Evolutionary conservation across 2,113 vertebrate species (phyloP).

Genomic region (Neolamprologus sp.): DNA sequence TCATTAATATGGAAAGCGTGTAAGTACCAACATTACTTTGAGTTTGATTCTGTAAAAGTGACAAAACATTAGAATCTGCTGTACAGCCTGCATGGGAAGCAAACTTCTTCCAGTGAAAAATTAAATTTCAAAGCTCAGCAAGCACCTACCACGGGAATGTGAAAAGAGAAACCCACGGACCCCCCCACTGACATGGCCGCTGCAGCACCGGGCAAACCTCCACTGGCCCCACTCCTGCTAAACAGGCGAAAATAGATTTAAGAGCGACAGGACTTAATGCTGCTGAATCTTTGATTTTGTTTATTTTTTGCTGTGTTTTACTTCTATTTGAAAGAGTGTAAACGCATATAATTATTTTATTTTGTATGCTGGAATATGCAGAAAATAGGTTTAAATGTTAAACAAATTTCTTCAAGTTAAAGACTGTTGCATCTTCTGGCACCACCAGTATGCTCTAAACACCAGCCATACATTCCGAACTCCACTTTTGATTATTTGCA

Average conservation of each 20-base stretch:
- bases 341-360: neutral
- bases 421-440: neutral
- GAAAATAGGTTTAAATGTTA: neutral
- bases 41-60: neutral
- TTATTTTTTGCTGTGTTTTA: too few relatives aligned
- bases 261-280: too few relatives aligned
- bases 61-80: neutral
- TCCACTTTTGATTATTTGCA: neutral
- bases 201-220: too few relatives aligned
- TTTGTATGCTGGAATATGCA: neutral
- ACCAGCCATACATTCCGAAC: neutral
- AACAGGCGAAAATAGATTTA: too few relatives aligned
- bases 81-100: neutral
- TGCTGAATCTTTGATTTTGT: too few relatives aligned
- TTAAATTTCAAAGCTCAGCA: neutral
- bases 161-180: neutral
- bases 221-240: too few relatives aligned
- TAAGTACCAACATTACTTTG: neutral
- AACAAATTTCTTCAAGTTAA: neutral
- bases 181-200: too few relatives aligned
- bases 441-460: neutral
- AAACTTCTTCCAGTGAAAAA: neutral
- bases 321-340: neutral
- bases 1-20: neutral
- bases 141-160: neutral